A percentile compares a stretch with the other conserved stretches of the same genome.
Evolutionary conservation across 1,140 invertebrate species (phyloP).

Genomic region (Trachymyrmex septentrionalis): DNA sequence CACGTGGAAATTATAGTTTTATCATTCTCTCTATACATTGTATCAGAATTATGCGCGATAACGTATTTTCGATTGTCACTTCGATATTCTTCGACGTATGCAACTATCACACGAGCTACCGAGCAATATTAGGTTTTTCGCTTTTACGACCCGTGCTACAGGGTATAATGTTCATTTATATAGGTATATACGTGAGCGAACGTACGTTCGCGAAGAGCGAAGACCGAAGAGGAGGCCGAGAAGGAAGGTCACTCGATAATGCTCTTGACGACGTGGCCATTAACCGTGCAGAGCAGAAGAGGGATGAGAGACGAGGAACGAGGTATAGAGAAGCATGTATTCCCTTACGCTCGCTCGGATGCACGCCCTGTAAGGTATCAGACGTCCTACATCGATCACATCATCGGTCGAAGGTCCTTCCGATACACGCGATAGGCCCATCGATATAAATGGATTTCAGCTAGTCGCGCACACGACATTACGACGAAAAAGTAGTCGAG

Average conservation of each 20-base stretch:
- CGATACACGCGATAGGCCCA: constrained; percentile 51
- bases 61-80: constrained; percentile 14
- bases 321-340: background rate
- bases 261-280: constrained; percentile 57
- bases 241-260: constrained; percentile 65
- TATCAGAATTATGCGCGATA: background rate
- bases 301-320: constrained; percentile 28
- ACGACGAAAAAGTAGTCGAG: background rate
- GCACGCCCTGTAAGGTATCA: constrained; percentile 51
- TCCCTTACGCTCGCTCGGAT: constrained; percentile 41
- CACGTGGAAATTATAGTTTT: background rate
- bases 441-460: constrained; percentile 41
- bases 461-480: background rate
- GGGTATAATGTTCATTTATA: constrained; percentile 13
- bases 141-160: constrained; percentile 18
- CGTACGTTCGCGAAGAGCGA: constrained; percentile 28
- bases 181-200: background rate
- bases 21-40: background rate
- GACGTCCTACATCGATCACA: constrained; percentile 58
- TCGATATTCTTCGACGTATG: background rate
- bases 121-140: constrained; percentile 14
- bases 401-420: constrained; percentile 45
- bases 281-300: constrained; percentile 58
- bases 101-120: background rate
- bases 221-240: constrained; percentile 41